Percentiles rank a stretch among this genome's conserved stretches.
phyloP scores from a whole-genome alignment of 92 coral and sea anemone species.

The Heliopora coerulea region DNA sequence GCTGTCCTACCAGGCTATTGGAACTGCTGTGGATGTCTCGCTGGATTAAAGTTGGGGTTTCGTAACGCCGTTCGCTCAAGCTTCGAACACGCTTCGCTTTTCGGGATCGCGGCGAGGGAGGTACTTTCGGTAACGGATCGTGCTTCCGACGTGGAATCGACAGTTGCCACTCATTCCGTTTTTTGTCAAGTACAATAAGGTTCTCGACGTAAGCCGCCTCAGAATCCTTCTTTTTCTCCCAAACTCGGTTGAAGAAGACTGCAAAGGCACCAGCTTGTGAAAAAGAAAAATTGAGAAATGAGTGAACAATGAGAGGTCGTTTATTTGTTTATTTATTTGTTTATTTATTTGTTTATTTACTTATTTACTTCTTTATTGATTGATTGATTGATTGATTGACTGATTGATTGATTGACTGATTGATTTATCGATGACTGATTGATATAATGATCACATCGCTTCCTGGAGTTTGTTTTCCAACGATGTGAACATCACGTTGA shows the following conservation, averaged over 20 bases:
- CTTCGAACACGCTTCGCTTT: conserved; percentile 59
- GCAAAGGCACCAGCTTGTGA: conserved; percentile 97
- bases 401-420: no score
- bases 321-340: no score
- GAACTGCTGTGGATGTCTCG: conserved; percentile 29
- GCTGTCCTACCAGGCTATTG: background rate
- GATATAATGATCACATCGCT: no score
- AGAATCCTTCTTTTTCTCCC: conserved; percentile 89
- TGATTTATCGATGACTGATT: no score
- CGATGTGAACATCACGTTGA: no score
- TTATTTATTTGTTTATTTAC: no score
- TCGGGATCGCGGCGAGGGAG: conserved; percentile 52
- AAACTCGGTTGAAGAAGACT: conserved; percentile 87
- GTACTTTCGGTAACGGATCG: conserved; percentile 75
- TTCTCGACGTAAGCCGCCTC: conserved; percentile 77
- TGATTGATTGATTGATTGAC: no score
- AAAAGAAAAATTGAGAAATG: no score
- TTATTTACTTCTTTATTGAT: no score
- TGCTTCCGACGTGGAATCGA: conserved; percentile 61
- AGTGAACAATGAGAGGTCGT: no score
- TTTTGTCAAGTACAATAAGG: conserved; percentile 47
- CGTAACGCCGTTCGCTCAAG: conserved; percentile 57
- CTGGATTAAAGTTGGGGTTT: conserved; percentile 45
- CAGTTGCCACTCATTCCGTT: no score
- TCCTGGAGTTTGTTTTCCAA: no score